A percentile compares a stretch with the other conserved stretches of the same genome.
phyloP scores from a whole-genome alignment of 1,140 invertebrate genomes.

The Heliconius nattereri region DNA sequence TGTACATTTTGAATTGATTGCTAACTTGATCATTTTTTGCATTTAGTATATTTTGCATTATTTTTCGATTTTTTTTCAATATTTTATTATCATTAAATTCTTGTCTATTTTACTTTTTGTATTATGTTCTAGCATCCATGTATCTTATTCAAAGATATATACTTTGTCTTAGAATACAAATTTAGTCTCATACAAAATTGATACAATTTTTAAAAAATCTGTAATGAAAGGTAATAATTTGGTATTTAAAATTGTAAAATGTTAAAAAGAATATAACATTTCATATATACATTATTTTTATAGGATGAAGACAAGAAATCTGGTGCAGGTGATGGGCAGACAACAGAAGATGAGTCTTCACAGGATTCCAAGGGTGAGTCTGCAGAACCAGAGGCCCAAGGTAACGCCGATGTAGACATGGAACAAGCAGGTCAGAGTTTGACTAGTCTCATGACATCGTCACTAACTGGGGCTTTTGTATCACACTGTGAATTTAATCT shows the following conservation, averaged over 20 bases:
- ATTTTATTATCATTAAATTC: background rate
- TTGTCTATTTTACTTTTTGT: background rate
- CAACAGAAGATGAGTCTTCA: conserved; percentile 81
- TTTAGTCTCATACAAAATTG: background rate
- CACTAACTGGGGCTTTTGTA: conserved; percentile 64
- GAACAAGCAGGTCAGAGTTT: conserved; percentile 62
- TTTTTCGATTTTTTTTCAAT: background rate
- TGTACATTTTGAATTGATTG: conserved; percentile 52
- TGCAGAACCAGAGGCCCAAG: conserved; percentile 58
- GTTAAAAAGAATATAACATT: background rate
- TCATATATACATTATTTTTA: background rate
- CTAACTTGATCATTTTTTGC: conserved; percentile 33
- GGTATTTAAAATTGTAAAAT: background rate
- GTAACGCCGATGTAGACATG: conserved; percentile 73
- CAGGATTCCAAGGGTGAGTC: conserved; percentile 81
- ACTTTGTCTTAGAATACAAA: background rate
- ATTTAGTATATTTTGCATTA: conserved; percentile 24
- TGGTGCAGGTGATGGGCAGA: conserved; percentile 70
- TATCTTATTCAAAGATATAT: background rate
- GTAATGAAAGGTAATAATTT: background rate
- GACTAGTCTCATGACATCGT: conserved; percentile 64
- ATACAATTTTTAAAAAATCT: background rate
- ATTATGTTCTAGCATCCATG: background rate
- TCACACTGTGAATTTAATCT: conserved; percentile 25
- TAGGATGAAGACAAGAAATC: conserved; percentile 81